Evolutionary conservation across 2,888 invertebrate species (phyloP).

Genomic region (Cyrtodaria siliqua): DNA sequence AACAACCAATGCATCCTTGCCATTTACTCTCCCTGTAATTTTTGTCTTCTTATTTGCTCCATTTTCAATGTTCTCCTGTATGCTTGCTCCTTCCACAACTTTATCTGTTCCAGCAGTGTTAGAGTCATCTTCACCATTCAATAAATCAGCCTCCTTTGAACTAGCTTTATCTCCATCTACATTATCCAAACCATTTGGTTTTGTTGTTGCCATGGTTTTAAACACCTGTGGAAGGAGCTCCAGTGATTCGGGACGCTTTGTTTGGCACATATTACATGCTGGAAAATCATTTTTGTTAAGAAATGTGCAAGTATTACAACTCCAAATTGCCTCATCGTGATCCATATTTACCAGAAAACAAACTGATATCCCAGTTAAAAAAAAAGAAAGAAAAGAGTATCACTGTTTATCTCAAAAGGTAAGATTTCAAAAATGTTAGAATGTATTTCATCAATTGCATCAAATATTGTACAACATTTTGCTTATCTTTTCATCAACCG

Average conservation of each 20-base stretch:
- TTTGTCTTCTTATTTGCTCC: neutral
- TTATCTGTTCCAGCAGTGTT: no score
- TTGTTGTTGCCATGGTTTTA: neutral
- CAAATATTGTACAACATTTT: no score
- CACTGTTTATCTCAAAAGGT: no score
- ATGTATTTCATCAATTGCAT: no score
- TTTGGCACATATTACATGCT: constrained; percentile 95
- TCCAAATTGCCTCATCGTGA: constrained; percentile 88
- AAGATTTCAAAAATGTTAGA: no score
- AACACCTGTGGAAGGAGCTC: constrained; percentile 28
- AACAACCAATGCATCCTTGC: neutral
- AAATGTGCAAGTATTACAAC: constrained; percentile 95
- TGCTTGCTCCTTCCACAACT: no score
- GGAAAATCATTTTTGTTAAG: constrained; percentile 91
- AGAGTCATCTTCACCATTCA: neutral
- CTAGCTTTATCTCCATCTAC: constrained; percentile 5
- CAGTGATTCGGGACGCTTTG: constrained; percentile 23
- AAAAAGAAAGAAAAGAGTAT: no score
- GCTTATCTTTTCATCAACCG: no score
- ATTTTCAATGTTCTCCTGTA: neutral
- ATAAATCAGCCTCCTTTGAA: neutral
- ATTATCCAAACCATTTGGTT: neutral
- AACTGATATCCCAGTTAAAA: no score
- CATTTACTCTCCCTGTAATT: constrained; percentile 15
- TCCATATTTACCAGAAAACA: no score